phyloP scores from a whole-genome alignment of 2,888 invertebrate species.

The Meta bourneti region DNA sequence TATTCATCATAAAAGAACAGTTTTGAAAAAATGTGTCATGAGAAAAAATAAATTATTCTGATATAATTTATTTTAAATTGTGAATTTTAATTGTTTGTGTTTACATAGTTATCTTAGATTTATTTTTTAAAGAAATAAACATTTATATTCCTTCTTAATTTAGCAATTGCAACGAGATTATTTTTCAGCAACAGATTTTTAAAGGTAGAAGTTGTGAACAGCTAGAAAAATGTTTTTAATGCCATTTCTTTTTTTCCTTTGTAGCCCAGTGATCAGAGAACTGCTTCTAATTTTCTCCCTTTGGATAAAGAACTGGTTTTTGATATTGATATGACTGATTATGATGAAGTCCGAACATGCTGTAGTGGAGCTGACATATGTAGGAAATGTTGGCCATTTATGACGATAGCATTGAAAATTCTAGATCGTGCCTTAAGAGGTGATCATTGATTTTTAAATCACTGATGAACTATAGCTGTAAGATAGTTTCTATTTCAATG shows the following conservation, averaged over 20 bases:
- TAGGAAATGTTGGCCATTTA: constrained; percentile 97
- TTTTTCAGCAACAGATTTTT: too few relatives aligned
- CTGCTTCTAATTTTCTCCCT: constrained; percentile 81
- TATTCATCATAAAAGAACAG: too few relatives aligned
- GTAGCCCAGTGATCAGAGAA: constrained; percentile 84
- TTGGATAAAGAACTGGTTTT: constrained; percentile 95
- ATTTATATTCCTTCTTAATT: not conserved
- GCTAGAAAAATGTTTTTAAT: not conserved
- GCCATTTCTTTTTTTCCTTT: constrained; percentile 48
- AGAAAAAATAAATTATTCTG: too few relatives aligned
- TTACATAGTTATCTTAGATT: too few relatives aligned
- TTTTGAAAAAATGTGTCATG: too few relatives aligned
- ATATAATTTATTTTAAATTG: too few relatives aligned
- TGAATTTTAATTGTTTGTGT: too few relatives aligned
- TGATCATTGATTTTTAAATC: constrained; percentile 79
- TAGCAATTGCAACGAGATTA: not conserved
- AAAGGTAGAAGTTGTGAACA: not conserved
- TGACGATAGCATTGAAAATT: constrained; percentile 95
- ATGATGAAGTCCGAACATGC: constrained; percentile 89
- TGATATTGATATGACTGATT: constrained; percentile 99
- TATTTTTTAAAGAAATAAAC: too few relatives aligned
- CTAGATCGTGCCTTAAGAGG: constrained; percentile 91
- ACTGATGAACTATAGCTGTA: too few relatives aligned
- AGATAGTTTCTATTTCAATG: too few relatives aligned
- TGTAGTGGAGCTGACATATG: constrained; percentile 93